Evolutionary conservation across 2,888 invertebrate genomes (phyloP), one percentile per base, ranked within the genome.

Genomic region (Acronicta alni): DNA sequence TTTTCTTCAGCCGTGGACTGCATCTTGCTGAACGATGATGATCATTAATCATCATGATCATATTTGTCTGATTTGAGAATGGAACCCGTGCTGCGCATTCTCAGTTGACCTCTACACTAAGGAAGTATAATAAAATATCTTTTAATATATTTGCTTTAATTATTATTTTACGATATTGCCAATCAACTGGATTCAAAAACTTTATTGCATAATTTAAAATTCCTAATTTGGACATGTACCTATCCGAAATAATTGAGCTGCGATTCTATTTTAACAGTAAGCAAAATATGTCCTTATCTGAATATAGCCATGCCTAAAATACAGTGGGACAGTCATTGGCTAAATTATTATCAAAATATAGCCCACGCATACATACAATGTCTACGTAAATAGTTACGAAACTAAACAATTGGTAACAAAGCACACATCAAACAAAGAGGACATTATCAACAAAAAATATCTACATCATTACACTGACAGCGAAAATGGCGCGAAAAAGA

Each of bases 401-500:
- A 47, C 6, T 9, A 35, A 66, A 64, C 55, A 72, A 79, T 75
- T 51, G 72, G 64, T 72, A 72, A 67, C 63, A 68, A 74, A 62
- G 65, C 48, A 71, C 76, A 79, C 62, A 82, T 81, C 79, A 76
- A 80, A 67, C 72, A 82, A 77, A 72, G 68, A 72, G 67, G 67
- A 80, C 82, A 77, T 69, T 89, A 91, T 92, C 91, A 82, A 67
- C 81, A 86, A 83, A 83, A 85, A 82, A 81, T 82, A 91, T 91
- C 91, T 86, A 89, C 84, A 83, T 84, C 86, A 85, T 86, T 83
- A 86, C 75, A 75, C 52, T 77, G 80, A 72, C 82, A 79, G 75
- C 76, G 75, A 85, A 87, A 89, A 88, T 82, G 90, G 90, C 90
- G 91, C 88, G 90, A 91, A 89, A 86, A 82, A 80, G 80, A 82